Evolutionary conservation across 2,113 vertebrate genomes (phyloP), one percentile per base, ranked within the genome.

Genomic region (Gulo gulo): DNA sequence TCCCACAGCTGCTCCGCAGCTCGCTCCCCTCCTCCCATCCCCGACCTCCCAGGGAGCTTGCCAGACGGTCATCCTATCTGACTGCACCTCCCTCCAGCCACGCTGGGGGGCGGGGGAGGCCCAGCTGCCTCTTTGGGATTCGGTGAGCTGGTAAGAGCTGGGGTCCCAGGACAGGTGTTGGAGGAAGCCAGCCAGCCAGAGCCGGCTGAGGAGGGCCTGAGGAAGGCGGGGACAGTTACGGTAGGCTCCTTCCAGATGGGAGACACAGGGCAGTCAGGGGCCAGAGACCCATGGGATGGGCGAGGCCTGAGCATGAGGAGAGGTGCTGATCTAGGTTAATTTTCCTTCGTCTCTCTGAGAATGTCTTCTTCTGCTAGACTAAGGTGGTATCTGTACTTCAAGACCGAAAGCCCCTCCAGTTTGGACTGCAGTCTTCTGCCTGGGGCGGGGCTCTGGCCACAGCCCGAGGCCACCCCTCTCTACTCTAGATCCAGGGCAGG

Each of bases 21-120:
- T 57, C 12, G n/a, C 31, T 16, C 39, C 4, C 47, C 29, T 78
- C 55, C 57, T 6, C 14, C 57, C 24, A 18, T 18, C 57, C 36
- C 18, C 4, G 16, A 21, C 76, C 76, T 31, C 76, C 45, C 15
- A 34, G 29, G 10, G 20, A 45, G 34, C 0, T 2, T 20, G 42
- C 2, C 0, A 0, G 34, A 31, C n/a, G 1, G 59, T 50, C 63
- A 14, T 8, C 61, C 39, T 8, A 8, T 78, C 81, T 34, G 34
- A 42, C 45, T 65, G 47, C 39, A 11, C 45, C 36, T 78, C 74
- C 74, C 29, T 20, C 76, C 80, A 63, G 50, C 55, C 39, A 55
- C 42, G 18, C 69, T 86, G 1, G 0, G 55, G 55, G 26, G 52
- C 16, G 1, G 36, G 57, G 91, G 69, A 45, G 34, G 69, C 78